A percentile compares a stretch with the other conserved stretches of the same genome.
Evolutionary conservation across 2,113 vertebrate genomes (phyloP).

Genomic region (Gopherus flavomarginatus): DNA sequence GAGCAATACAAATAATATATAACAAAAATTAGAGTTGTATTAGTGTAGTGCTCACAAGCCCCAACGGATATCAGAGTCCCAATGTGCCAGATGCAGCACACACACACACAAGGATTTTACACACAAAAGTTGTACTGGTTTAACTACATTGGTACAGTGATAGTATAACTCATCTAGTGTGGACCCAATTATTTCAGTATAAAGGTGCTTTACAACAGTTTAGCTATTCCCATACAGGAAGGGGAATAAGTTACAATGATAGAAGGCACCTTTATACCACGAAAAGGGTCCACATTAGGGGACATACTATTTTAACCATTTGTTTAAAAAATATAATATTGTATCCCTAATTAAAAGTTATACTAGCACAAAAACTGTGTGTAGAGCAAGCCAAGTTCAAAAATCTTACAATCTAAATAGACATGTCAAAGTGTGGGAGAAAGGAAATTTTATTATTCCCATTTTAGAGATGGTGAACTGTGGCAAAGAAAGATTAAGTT

Average conservation of each 20-base stretch:
- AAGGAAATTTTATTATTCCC: background rate
- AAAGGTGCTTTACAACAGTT: background rate
- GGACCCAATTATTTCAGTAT: accelerated
- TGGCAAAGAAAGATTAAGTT: background rate
- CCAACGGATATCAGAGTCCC: background rate
- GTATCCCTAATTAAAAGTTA: background rate
- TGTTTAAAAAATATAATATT: accelerated
- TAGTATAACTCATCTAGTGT: background rate
- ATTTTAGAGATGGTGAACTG: background rate
- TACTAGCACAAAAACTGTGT: background rate
- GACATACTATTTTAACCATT: background rate
- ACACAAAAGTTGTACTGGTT: background rate
- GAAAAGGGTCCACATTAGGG: background rate
- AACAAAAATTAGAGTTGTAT: background rate
- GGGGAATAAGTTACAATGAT: background rate
- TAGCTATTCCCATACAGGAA: accelerated
- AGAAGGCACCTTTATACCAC: background rate
- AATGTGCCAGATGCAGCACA: background rate
- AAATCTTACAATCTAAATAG: background rate
- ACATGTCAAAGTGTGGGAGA: background rate
- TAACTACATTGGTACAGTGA: background rate
- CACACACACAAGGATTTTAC: accelerated
- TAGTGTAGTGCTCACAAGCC: background rate
- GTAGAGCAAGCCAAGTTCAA: background rate
- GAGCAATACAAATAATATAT: background rate